Conservation (phyloP, 2,888 invertebrate genomes). For the Agrenia bidenticulata region DNA sequence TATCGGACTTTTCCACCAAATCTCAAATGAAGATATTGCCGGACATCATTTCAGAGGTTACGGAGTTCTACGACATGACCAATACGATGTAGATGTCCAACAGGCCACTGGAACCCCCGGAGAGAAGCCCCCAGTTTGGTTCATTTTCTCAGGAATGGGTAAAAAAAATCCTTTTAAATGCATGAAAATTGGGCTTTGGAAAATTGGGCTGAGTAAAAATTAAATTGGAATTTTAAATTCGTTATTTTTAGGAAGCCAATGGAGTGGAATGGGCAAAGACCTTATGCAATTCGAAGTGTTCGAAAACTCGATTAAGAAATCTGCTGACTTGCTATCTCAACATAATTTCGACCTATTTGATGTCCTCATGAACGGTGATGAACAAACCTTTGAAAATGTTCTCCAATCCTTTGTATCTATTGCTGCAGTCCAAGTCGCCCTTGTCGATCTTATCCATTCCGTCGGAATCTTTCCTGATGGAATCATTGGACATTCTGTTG, state of each 20-base stretch:
- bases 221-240: too few species aligned
- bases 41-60: conserved; percentile 83
- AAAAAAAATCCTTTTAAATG: too few species aligned
- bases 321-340: conserved; percentile 73
- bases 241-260: too few species aligned
- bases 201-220: conserved; percentile 20
- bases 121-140: conserved; percentile 84
- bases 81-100: conserved; percentile 44
- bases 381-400: conserved; percentile 78
- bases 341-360: conserved; percentile 81
- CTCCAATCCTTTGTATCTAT: conserved; percentile 89
- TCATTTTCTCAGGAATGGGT: conserved; percentile 97
- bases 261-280: conserved; percentile 73
- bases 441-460: conserved; percentile 81
- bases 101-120: conserved; percentile 53
- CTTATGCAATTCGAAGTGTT: conserved; percentile 82
- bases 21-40: conserved; percentile 69
- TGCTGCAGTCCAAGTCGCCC: conserved; percentile 91
- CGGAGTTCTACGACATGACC: conserved; percentile 66
- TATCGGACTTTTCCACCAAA: conserved; percentile 72
- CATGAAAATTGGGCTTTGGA: too few species aligned
- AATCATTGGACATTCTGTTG: conserved; percentile 93
- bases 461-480: conserved; percentile 85
- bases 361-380: conserved; percentile 73
- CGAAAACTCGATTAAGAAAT: conserved; percentile 72